phyloP scores from a whole-genome alignment of 2,888 invertebrate species.

The Seira musarum region DNA sequence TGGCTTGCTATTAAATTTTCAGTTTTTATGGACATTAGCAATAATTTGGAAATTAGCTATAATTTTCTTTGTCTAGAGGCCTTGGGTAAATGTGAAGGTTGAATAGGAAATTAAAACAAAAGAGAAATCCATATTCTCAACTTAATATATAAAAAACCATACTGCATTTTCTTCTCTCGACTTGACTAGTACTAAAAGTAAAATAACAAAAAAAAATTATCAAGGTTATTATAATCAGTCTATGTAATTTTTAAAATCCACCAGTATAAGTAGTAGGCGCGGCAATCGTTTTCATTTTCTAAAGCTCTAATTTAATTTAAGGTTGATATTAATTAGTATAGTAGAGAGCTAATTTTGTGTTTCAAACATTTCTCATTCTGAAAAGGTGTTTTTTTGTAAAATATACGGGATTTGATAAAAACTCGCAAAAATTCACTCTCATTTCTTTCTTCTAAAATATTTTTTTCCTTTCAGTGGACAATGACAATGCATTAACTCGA shows the following conservation, averaged over 20 bases:
- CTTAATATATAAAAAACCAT: not conserved
- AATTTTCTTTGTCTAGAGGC: too few species aligned
- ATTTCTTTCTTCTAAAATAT: too few species aligned
- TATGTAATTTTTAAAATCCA: not conserved
- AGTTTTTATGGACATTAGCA: too few species aligned
- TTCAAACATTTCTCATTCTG: not conserved
- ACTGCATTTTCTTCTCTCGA: not conserved
- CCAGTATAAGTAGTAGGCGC: not conserved
- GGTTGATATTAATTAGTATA: not conserved
- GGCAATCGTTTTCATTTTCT: not conserved
- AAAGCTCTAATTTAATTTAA: not conserved
- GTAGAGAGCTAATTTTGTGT: not conserved
- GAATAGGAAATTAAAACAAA: too few species aligned
- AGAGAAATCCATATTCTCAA: too few species aligned
- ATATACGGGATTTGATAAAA: too few species aligned
- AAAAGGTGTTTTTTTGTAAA: not conserved
- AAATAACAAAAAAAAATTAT: not conserved
- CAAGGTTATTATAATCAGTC: slow-evolving; percentile 1
- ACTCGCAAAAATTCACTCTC: too few species aligned
- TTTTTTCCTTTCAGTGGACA: not conserved
- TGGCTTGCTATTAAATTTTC: too few species aligned
- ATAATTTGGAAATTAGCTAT: too few species aligned
- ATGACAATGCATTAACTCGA: not conserved
- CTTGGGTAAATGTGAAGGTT: too few species aligned
- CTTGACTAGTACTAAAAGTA: not conserved